A percentile compares a stretch with the other conserved stretches of the same genome.
Evolutionary conservation across 2,888 invertebrate genomes (phyloP).

Genomic region (Agrilus mali): DNA sequence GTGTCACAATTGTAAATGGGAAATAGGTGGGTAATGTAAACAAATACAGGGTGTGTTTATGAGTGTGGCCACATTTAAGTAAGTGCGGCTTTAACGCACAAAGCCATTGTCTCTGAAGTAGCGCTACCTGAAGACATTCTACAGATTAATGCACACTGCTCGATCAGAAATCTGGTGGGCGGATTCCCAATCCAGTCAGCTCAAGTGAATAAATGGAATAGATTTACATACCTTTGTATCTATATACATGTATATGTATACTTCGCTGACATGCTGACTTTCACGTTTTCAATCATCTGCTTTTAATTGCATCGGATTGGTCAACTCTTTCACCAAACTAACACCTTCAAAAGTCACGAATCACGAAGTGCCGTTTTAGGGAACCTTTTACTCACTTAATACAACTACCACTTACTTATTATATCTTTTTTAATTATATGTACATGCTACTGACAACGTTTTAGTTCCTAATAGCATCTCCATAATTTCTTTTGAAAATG

Average conservation of each 20-base stretch:
- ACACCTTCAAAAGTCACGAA: too few species aligned
- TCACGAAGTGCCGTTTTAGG: too few species aligned
- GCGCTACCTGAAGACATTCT: slow-evolving; percentile 15
- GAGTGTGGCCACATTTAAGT: slow-evolving; percentile 14
- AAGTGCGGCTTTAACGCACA: slow-evolving; percentile 11
- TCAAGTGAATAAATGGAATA: slow-evolving; percentile 12
- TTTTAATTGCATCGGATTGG: slow-evolving; percentile 1
- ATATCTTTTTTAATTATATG: too few species aligned
- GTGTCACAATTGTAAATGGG: too few species aligned
- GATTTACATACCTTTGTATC: slow-evolving; percentile 14
- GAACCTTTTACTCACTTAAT: too few species aligned
- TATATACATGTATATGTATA: background rate
- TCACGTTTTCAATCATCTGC: slow-evolving; percentile 10
- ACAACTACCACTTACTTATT: too few species aligned
- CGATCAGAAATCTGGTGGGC: slow-evolving; percentile 11
- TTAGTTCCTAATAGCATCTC: too few species aligned
- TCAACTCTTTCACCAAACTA: too few species aligned
- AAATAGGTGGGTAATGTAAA: background rate
- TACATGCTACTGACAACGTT: too few species aligned
- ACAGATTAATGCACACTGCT: slow-evolving; percentile 10
- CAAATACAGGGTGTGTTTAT: slow-evolving; percentile 9
- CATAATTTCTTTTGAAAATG: too few species aligned
- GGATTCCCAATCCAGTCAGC: slow-evolving; percentile 11
- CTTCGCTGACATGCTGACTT: slow-evolving; percentile 5
- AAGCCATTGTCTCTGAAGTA: slow-evolving; percentile 14